Conservation (phyloP, 2,113 vertebrate species). For the Larimichthys polyactis region DNA sequence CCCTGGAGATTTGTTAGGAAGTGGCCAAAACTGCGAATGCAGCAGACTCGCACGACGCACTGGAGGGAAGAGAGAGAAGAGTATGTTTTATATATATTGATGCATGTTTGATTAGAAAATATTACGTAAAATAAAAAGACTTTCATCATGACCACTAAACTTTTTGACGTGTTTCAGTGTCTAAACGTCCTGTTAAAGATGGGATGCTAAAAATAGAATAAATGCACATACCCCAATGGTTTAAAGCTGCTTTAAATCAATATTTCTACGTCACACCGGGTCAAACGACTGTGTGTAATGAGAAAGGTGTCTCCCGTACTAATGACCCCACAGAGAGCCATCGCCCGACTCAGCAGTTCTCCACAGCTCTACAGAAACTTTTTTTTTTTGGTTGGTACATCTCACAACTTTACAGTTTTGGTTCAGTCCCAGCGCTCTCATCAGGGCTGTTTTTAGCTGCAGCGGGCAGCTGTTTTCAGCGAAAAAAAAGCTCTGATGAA, state of each 20-base stretch:
- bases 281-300: neutral
- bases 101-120: neutral
- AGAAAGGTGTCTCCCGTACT: neutral
- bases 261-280: neutral
- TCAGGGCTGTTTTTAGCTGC: neutral
- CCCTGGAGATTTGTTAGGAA: slow-evolving; percentile 93
- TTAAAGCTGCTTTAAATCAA: neutral
- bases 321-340: neutral
- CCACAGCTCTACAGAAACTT: neutral
- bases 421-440: neutral
- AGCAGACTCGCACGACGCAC: slow-evolving; percentile 91
- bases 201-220: neutral
- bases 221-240: neutral
- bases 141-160: neutral
- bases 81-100: neutral
- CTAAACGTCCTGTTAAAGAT: neutral
- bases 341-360: neutral
- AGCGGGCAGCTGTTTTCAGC: neutral
- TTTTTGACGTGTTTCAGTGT: neutral
- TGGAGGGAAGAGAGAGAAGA: slow-evolving; percentile 61
- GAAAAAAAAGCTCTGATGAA: neutral
- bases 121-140: neutral
- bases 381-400: neutral
- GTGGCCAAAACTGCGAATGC: slow-evolving; percentile 97
- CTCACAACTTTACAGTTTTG: neutral